Conservation (phyloP, 92 coral and sea anemone species). For the Porites lobata region DNA sequence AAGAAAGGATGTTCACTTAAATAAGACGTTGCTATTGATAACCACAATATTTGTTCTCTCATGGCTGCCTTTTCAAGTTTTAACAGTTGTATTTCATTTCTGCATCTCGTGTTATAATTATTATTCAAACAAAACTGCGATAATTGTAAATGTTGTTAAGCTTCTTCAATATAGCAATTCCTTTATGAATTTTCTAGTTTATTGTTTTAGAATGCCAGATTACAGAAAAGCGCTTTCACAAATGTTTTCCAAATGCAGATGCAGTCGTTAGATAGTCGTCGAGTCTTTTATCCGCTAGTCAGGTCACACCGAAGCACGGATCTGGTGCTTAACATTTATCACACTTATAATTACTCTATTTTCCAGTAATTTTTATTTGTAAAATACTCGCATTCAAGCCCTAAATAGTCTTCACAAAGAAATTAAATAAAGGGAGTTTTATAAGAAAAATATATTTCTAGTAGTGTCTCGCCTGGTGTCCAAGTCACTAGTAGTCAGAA, state of each 20-base stretch:
- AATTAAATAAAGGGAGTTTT: no score
- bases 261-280: no score
- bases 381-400: no score
- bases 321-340: no score
- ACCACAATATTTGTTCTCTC: slow-evolving; percentile 9
- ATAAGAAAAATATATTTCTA: no score
- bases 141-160: neutral
- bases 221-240: slow-evolving; percentile 19
- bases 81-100: neutral
- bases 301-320: no score
- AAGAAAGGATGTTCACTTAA: slow-evolving; percentile 11
- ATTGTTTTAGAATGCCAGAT: slow-evolving; percentile 11
- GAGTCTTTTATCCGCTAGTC: no score
- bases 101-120: neutral
- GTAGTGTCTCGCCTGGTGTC: no score
- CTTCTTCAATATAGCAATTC: slow-evolving; percentile 26
- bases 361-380: no score
- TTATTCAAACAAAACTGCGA: neutral
- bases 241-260: neutral
- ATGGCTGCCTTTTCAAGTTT: slow-evolving; percentile 40
- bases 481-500: no score
- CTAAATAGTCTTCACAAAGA: no score
- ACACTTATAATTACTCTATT: no score
- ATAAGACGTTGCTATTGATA: slow-evolving; percentile 17
- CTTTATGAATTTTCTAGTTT: neutral